Evolutionary conservation across 2,797 vertebrate genomes (phyloP).

Genomic region (Tauraco hartlaubi): DNA sequence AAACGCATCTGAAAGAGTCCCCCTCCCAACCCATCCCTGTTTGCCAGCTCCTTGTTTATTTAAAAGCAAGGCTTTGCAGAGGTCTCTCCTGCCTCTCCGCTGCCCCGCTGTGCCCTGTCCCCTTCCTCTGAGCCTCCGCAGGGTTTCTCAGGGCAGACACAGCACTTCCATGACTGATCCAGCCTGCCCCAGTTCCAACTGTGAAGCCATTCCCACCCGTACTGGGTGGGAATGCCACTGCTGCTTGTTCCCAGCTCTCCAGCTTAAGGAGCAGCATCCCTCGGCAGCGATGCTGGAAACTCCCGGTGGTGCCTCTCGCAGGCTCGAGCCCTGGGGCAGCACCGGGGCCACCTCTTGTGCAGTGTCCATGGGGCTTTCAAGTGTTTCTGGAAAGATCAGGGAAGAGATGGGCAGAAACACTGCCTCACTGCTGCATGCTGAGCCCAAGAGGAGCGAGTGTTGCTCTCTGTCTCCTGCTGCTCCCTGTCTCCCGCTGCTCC

Average conservation of each 20-base stretch:
- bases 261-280: accelerated
- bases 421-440: neutral
- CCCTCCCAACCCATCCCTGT: neutral
- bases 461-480: neutral
- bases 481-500: neutral
- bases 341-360: accelerated
- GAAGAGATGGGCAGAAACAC: neutral
- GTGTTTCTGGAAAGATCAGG: neutral
- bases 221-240: neutral
- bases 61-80: neutral
- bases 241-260: neutral
- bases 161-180: neutral
- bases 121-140: neutral
- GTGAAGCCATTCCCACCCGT: neutral
- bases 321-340: neutral
- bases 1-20: neutral
- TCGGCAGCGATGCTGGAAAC: accelerated
- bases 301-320: neutral
- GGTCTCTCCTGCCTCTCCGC: neutral
- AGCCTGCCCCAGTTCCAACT: neutral
- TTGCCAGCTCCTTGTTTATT: neutral
- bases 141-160: neutral
- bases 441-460: neutral
- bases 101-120: neutral
- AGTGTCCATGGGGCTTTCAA: neutral